Conservation (phyloP, 2,888 invertebrate species). For the Watsonalla cultraria region DNA sequence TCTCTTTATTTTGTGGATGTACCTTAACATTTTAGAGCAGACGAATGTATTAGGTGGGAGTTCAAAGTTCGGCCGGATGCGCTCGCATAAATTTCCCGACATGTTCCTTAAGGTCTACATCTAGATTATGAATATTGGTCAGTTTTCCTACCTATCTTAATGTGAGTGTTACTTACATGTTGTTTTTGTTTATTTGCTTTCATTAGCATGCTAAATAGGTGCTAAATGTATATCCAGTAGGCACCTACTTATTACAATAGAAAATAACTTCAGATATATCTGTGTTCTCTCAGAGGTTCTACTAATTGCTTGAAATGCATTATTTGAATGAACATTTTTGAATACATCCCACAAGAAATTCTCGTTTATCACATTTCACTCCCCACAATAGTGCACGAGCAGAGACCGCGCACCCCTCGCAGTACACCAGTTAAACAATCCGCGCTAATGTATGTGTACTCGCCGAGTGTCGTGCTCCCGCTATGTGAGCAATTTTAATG, state of each 20-base stretch:
- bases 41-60: neutral
- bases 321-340: neutral
- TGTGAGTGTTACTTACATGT: too few species aligned
- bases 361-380: conserved; percentile 24
- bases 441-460: conserved; percentile 56
- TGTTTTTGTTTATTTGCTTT: too few species aligned
- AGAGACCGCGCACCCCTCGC: conserved; percentile 37
- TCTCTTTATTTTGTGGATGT: neutral
- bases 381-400: conserved; percentile 23
- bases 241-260: too few species aligned
- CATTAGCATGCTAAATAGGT: too few species aligned
- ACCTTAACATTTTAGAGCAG: neutral
- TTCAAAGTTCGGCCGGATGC: neutral
- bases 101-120: neutral
- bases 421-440: neutral
- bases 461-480: conserved; percentile 46
- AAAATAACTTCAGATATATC: too few species aligned
- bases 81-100: neutral
- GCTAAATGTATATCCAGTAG: too few species aligned
- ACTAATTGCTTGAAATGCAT: neutral
- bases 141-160: too few species aligned
- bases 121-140: too few species aligned
- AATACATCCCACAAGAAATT: neutral
- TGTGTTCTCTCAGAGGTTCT: neutral
- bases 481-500: conserved; percentile 60